Percentiles rank a stretch among this genome's conserved stretches.
These are phyloP conservation scores for Mormyrus proboscirostris DNA, from an alignment of 2,797 vertebrate species.

Conservation along the genomic window DNA sequence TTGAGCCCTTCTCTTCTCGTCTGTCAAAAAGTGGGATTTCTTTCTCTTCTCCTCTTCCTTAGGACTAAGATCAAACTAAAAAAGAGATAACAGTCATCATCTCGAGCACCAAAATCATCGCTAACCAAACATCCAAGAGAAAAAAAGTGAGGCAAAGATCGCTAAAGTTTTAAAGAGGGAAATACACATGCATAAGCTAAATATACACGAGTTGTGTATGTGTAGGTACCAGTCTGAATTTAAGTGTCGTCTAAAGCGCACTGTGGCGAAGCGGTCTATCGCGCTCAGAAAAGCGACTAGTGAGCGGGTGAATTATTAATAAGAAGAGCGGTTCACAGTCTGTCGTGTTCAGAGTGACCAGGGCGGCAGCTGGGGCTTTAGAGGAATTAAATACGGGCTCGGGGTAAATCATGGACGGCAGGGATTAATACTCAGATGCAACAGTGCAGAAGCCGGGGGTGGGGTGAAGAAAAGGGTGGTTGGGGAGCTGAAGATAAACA, in stretches of 20 bases:
- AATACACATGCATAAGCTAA: background rate
- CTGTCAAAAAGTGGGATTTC: conserved; percentile 50
- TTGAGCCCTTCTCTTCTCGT: conserved; percentile 36
- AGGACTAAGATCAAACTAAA: conserved; percentile 40
- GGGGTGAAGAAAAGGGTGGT: conserved; percentile 17
- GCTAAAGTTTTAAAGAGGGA: background rate
- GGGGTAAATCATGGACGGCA: conserved; percentile 55
- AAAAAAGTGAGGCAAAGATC: conserved; percentile 4
- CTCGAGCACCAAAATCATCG: background rate
- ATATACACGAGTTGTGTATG: background rate
- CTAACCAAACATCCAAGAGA: background rate
- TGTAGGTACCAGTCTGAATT: background rate
- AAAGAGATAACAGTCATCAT: background rate
- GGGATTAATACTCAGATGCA: conserved; percentile 47
- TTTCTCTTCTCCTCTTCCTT: conserved; percentile 50
- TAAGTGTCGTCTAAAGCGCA: background rate
- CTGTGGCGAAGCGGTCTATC: conserved; percentile 39
- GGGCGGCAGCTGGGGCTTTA: conserved; percentile 61
- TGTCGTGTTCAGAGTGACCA: conserved; percentile 52
- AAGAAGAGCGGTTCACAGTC: conserved; percentile 57
- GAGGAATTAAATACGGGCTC: conserved; percentile 49
- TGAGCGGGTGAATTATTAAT: conserved; percentile 64
- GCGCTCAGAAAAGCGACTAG: conserved; percentile 23
- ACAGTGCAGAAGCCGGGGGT: conserved; percentile 7
- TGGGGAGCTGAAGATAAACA: background rate